A percentile compares a stretch with the other conserved stretches of the same genome.
These are phyloP conservation scores for Furnarius figulus DNA, from an alignment of 2,113 vertebrate genomes.

Conservation along the genomic window DNA sequence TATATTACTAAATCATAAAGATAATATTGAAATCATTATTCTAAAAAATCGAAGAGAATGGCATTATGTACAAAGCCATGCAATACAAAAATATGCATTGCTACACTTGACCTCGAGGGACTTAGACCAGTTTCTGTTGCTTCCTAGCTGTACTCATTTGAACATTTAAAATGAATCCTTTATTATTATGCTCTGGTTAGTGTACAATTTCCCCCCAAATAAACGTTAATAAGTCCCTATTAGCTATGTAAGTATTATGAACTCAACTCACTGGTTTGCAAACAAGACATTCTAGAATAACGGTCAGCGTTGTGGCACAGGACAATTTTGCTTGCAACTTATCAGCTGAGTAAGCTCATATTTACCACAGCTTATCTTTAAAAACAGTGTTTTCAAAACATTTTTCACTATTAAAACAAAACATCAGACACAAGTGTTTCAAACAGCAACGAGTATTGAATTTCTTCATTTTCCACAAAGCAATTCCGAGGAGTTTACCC, in stretches of 20 bases:
- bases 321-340: not conserved
- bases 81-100: not conserved
- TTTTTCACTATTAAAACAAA: constrained; percentile 8
- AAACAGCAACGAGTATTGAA: constrained; percentile 24
- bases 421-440: not conserved
- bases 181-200: not conserved
- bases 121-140: not conserved
- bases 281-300: not conserved
- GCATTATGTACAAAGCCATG: constrained; percentile 18
- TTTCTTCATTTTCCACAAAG: constrained; percentile 49
- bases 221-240: not conserved
- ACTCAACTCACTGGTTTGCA: not conserved
- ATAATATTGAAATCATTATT: constrained; percentile 10
- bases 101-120: not conserved
- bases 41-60: not conserved
- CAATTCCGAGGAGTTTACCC: constrained; percentile 55
- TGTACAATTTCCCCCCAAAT: not conserved
- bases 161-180: not conserved
- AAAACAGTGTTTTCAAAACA: not conserved
- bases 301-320: not conserved
- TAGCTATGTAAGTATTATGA: constrained; percentile 10
- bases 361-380: constrained; percentile 1
- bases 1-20: constrained; percentile 12
- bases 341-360: not conserved
- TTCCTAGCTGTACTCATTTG: not conserved